A percentile compares a stretch with the other conserved stretches of the same genome.
Conservation (phyloP, 64 coral and sea anemone genomes). For the Trachythela sp. region DNA sequence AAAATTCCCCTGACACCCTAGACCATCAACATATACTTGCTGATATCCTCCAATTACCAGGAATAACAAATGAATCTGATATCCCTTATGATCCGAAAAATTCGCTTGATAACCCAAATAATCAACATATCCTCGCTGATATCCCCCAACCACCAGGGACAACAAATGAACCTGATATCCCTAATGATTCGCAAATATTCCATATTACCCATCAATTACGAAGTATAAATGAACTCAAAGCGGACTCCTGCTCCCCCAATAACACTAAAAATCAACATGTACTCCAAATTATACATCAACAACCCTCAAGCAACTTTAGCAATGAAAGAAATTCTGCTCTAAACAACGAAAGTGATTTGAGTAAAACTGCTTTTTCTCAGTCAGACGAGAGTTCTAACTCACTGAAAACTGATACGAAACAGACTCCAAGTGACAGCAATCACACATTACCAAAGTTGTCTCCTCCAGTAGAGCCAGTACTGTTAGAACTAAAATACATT, state of each 20-base stretch:
- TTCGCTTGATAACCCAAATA: not conserved
- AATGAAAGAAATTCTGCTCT: not conserved
- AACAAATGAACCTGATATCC: not conserved
- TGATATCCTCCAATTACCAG: not conserved
- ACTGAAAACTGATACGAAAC: not conserved
- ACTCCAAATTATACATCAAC: not conserved
- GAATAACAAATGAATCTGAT: not conserved
- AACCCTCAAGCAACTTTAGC: not conserved
- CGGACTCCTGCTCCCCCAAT: not conserved
- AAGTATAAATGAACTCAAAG: not conserved
- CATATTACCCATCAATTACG: not conserved
- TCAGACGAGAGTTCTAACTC: not conserved
- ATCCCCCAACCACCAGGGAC: not conserved
- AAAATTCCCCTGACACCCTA: not conserved
- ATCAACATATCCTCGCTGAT: not conserved
- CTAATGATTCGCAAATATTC: conserved; percentile 4
- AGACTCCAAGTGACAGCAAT: not conserved
- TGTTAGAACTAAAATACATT: not conserved
- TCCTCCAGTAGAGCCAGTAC: not conserved
- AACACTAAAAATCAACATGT: not conserved
- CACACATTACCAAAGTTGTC: not conserved
- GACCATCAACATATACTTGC: not conserved
- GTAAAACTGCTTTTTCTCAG: not conserved
- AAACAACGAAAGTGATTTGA: not conserved
- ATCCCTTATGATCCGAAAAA: not conserved